phyloP scores from a whole-genome alignment of 2,113 vertebrate genomes.

The Tragulus kanchil region DNA sequence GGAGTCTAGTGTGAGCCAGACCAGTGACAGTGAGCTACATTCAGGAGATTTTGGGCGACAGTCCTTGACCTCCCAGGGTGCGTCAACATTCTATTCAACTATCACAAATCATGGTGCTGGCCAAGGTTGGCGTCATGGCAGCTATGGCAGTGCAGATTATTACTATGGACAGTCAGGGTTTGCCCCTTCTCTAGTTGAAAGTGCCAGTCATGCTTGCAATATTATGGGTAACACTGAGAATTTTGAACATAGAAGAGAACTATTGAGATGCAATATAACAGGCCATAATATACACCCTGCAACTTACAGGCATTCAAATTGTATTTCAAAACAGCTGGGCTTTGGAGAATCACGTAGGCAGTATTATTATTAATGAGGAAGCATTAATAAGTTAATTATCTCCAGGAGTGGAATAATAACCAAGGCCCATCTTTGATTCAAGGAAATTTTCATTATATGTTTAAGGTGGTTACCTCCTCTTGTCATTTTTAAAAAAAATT shows the following conservation, averaged over 20 bases:
- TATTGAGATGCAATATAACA: rapidly evolving
- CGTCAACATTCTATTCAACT: not conserved
- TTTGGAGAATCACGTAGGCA: not conserved
- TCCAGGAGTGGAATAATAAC: rapidly evolving
- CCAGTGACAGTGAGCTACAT: not conserved
- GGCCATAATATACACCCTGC: rapidly evolving
- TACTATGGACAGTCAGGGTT: not conserved
- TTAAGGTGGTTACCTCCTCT: rapidly evolving
- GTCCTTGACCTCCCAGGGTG: not conserved
- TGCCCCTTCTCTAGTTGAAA: rapidly evolving
- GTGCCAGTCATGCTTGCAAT: rapidly evolving
- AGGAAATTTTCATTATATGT: not conserved
- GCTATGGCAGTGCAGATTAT: slow-evolving; percentile 63
- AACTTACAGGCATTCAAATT: rapidly evolving
- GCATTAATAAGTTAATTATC: not conserved
- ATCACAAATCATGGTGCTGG: not conserved
- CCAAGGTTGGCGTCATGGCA: slow-evolving; percentile 48
- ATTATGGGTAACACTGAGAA: rapidly evolving
- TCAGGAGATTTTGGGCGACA: not conserved
- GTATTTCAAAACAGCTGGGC: not conserved
- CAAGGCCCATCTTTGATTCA: not conserved
- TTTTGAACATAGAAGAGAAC: not conserved
- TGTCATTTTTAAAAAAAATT: not conserved
- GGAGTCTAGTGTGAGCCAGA: not conserved
- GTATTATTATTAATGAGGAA: not conserved